Conservation (phyloP, 2,888 invertebrate genomes). For the Eueremaeus valkanovi region DNA sequence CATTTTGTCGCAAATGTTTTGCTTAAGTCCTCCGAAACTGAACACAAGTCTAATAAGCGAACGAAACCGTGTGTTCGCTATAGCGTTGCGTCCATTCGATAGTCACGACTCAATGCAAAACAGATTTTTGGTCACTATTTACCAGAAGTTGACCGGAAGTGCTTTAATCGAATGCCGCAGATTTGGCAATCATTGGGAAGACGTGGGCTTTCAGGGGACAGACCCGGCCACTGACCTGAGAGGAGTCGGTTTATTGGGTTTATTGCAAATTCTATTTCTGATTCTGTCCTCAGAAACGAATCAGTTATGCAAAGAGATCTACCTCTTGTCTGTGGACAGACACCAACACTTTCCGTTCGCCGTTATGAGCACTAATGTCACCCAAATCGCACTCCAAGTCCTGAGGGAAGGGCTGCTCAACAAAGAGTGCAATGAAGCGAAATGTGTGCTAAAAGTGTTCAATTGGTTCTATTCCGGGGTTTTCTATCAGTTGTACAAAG, state of each 20-base stretch:
- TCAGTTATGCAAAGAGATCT: conserved; percentile 53
- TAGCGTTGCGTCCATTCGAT: conserved; percentile 55
- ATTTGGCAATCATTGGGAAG: conserved; percentile 58
- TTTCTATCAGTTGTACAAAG: conserved; percentile 53
- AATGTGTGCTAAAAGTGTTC: conserved; percentile 53
- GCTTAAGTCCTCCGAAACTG: conserved; percentile 55
- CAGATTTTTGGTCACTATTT: conserved; percentile 56
- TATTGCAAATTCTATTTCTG: conserved; percentile 56
- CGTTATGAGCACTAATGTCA: conserved; percentile 58
- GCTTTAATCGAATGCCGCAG: conserved; percentile 54
- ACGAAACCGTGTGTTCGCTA: conserved; percentile 54
- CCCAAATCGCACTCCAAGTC: conserved; percentile 56
- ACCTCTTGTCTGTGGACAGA: conserved; percentile 54
- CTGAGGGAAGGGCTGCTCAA: conserved; percentile 56
- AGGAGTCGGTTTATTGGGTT: conserved; percentile 57
- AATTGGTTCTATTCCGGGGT: conserved; percentile 56
- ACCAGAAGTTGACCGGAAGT: conserved; percentile 54
- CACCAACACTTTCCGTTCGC: conserved; percentile 58
- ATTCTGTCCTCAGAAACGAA: conserved; percentile 48
- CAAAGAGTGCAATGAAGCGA: conserved; percentile 54
- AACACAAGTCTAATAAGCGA: conserved; percentile 51
- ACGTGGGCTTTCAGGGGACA: conserved; percentile 58
- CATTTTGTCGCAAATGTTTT: conserved; percentile 48
- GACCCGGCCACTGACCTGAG: conserved; percentile 59
- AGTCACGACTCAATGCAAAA: conserved; percentile 53